Evolutionary conservation across 2,888 invertebrate genomes (phyloP), one percentile per base, ranked within the genome.

Genomic region (Abrostola tripartita): DNA sequence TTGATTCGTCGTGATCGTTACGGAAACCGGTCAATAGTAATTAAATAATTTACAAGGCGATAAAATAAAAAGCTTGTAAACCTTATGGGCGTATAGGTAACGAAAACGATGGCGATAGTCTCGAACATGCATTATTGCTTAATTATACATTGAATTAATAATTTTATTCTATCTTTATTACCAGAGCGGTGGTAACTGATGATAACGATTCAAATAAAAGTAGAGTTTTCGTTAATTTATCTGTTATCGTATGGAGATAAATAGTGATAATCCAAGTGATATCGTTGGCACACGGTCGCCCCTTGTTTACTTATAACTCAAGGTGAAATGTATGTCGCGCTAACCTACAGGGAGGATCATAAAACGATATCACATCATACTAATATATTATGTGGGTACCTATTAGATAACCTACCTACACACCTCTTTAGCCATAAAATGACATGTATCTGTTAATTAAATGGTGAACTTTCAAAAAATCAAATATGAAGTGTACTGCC

Each of bases 241-340:
- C 76, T 71, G 82, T 84, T 91, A 91, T 91, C 90, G 65, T 65
- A 69, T 70, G 12, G 58, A 74, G 88, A 90, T 90, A 90, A 89
- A 88, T 87, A 70, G 78, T 85, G 90, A 92, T 92, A 92, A 90
- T 88, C 86, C 89, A 65, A 86, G 89, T 88, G 90, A 89, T 89
- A 88, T 85, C 81, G 81, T 71, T 72, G 74, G 81, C 83, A 74
- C 79, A 81, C 61, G 65, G 70, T 63, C 71, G 65, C 69, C 79
- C 82, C 71, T 56, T 81, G 73, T 85, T 84, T 84, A 71, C 69
- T 56, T 56, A 76, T 47, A 59, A 73, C 65, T 81, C 84, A 85
- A 83, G 82, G 83, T 82, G 65, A 82, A 58, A 54, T 52, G 37
- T 64, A 57, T 72, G 68, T 66, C 57, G 64, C 67, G 65, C 58